phyloP scores from a whole-genome alignment of 1,140 invertebrate species.

The Dinoponera quadriceps region DNA sequence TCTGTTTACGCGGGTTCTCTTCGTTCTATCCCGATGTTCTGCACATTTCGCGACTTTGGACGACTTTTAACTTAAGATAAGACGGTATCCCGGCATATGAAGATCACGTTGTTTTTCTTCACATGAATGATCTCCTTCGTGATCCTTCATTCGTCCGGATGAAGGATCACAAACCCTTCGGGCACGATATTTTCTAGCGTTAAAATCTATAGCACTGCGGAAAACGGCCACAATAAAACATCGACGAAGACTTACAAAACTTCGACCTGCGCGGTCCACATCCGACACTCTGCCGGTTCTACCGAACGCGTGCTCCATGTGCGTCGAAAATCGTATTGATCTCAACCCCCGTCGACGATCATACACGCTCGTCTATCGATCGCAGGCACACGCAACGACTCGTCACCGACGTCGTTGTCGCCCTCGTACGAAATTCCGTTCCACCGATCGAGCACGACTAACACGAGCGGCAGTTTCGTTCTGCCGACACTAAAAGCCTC shows the following conservation, averaged over 20 bases:
- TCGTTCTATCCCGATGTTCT: neutral
- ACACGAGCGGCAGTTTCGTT: slow-evolving; percentile 65
- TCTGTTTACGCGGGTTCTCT: neutral
- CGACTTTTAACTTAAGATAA: neutral
- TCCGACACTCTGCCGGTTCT: neutral
- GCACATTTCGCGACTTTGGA: neutral
- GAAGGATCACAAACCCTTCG: too few relatives aligned
- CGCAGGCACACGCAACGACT: slow-evolving; percentile 1
- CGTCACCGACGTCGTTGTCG: slow-evolving; percentile 3
- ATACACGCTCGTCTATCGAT: slow-evolving; percentile 15
- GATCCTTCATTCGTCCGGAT: too few relatives aligned
- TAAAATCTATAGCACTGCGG: slow-evolving; percentile 26
- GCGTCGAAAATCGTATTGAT: slow-evolving; percentile 8
- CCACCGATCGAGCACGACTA: slow-evolving; percentile 55
- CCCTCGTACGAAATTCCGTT: slow-evolving; percentile 49
- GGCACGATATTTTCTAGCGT: neutral
- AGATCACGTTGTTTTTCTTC: neutral
- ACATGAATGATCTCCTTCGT: neutral
- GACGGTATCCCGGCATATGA: neutral
- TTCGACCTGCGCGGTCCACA: neutral
- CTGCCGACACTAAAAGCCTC: slow-evolving; percentile 71
- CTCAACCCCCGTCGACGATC: neutral
- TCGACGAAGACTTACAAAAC: slow-evolving; percentile 55
- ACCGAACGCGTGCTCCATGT: slow-evolving; percentile 17
- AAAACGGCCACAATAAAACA: neutral